Conservation (phyloP, 2,888 invertebrate species). For the Mallateleia sp. region DNA sequence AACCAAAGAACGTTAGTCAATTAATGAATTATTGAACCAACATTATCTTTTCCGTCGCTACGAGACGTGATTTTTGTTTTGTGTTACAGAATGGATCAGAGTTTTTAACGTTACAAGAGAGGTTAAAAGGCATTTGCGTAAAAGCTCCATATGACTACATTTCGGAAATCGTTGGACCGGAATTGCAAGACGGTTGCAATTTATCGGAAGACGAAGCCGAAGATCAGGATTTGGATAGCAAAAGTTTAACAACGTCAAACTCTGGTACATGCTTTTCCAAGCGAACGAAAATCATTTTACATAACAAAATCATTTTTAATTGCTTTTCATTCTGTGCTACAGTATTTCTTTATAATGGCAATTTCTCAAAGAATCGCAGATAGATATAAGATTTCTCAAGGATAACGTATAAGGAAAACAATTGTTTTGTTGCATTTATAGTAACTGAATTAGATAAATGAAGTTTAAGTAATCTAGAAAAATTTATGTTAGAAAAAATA, state of each 20-base stretch:
- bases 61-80: slow-evolving; percentile 1
- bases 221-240: slow-evolving; percentile 86
- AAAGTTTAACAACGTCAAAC: slow-evolving; percentile 86
- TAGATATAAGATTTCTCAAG: too few relatives aligned
- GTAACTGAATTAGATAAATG: too few relatives aligned
- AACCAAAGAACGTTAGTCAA: slow-evolving; percentile 91
- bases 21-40: slow-evolving; percentile 19
- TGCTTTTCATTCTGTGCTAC: too few relatives aligned
- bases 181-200: slow-evolving; percentile 89
- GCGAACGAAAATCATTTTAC: too few relatives aligned
- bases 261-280: too few relatives aligned
- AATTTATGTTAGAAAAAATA: too few relatives aligned
- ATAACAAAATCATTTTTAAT: too few relatives aligned
- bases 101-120: slow-evolving; percentile 87
- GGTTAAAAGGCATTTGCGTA: slow-evolving; percentile 86
- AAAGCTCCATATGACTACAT: slow-evolving; percentile 88
- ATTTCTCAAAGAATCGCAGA: too few relatives aligned
- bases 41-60: not conserved
- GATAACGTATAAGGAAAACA: too few relatives aligned
- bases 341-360: too few relatives aligned
- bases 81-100: slow-evolving; percentile 86
- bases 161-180: slow-evolving; percentile 88
- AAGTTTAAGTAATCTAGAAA: too few relatives aligned
- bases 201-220: slow-evolving; percentile 88
- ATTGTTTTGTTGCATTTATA: too few relatives aligned